Evolutionary conservation across 2,113 vertebrate species (phyloP).

Genomic region (Vicugna pacos): DNA sequence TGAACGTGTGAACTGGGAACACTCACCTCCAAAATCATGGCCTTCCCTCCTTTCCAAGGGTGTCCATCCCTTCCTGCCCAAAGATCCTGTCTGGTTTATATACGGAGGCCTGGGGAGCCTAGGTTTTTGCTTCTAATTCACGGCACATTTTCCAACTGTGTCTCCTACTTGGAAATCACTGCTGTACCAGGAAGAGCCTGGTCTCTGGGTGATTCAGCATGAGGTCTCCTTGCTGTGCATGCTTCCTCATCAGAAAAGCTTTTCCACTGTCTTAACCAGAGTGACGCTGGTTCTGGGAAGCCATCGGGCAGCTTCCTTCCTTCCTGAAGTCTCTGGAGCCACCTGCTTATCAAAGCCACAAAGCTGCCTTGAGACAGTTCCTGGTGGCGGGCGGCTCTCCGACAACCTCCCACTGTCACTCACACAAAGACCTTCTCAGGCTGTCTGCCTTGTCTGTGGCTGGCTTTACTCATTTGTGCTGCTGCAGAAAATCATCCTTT

Average conservation of each 20-base stretch:
- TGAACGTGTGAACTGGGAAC: fast-evolving
- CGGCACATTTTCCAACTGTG: no score
- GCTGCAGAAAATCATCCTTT: not conserved
- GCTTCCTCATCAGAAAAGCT: not conserved
- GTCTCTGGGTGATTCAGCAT: not conserved
- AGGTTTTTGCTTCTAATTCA: not conserved
- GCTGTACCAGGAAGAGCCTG: fast-evolving
- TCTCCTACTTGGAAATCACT: not conserved
- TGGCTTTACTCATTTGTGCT: not conserved
- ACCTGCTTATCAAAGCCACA: no score
- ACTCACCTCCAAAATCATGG: not conserved
- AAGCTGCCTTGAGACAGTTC: no score
- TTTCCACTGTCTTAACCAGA: fast-evolving
- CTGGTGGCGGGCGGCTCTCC: fast-evolving
- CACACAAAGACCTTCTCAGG: not conserved
- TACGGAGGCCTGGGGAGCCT: not conserved
- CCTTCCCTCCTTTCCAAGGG: not conserved
- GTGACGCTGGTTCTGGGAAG: not conserved
- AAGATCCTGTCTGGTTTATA: not conserved
- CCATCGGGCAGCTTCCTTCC: not conserved
- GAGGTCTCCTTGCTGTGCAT: fast-evolving
- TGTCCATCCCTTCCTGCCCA: not conserved
- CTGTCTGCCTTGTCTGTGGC: not conserved
- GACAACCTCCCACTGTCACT: not conserved
- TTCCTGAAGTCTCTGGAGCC: not conserved